Evolutionary conservation across 2,113 vertebrate genomes (phyloP), one percentile per base, ranked within the genome.

Genomic region (Malurus cyaneus): DNA sequence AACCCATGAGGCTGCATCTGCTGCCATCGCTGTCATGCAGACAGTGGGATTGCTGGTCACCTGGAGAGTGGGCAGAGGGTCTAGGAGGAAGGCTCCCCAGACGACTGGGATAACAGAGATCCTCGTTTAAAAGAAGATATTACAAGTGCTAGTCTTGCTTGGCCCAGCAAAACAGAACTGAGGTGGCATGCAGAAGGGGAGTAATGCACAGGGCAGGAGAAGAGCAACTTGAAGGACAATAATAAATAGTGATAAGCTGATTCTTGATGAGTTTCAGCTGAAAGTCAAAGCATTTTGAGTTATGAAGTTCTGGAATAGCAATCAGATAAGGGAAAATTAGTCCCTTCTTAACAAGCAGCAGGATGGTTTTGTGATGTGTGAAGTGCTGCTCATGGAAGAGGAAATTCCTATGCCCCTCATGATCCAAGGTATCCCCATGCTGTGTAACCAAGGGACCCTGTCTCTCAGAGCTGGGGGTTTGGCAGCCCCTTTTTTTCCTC

Each of bases 161-260:
- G 57, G 42, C 25, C 50, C 20, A 62, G 53, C 18, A 89, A 66
- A 91, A 44, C 34, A 73, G 54, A 80, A 36, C 41, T 56, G 57
- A n/a, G 19, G 50, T 26, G 13, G 5, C 12, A 39, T 50, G 44
- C 36, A 52, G 28, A 42, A 53, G 28, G 31, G 31, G 10, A 69
- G 18, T 26, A 79, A 72, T 0, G 9, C 0, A 0, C 13, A 65
- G 14, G 17, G 15, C 0, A 5, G 61, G 70, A 85, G 59, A 83
- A 88, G 10, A 76, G 44, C 0, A 0, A 16, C 49, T 60, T 53
- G 44, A 80, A 80, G n/a, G 28, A 39, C 11, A 57, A 20, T 21
- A 79, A 60, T 56, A 79, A 52, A n/a, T 20, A 61, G 5, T 29
- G 12, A 69, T 69, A 39, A 88, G 16, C 18, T 71, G 39, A 64